Conservation (phyloP, 2,113 vertebrate genomes). For the Azemiops feae region DNA sequence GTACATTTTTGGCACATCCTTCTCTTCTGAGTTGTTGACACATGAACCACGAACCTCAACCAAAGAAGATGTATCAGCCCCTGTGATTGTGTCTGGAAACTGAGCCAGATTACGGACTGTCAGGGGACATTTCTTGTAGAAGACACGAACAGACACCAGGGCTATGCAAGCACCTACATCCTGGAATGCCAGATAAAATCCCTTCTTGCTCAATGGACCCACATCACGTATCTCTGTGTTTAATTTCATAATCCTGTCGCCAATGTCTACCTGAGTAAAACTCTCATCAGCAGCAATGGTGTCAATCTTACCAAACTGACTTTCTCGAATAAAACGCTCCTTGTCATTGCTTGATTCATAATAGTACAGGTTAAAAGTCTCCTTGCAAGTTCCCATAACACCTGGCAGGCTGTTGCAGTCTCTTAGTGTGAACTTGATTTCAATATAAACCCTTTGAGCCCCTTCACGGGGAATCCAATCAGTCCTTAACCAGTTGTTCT, state of each 20-base stretch:
- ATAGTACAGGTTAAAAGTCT: constrained; percentile 98
- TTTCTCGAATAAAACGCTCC: constrained; percentile 91
- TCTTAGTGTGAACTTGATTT: constrained; percentile 97
- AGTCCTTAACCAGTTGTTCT: constrained; percentile 98
- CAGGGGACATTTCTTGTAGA: constrained; percentile 95
- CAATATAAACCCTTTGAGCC: constrained; percentile 94
- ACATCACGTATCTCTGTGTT: constrained; percentile 96
- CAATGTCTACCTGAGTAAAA: constrained; percentile 98
- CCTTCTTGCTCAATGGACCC: constrained; percentile 84
- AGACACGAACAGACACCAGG: constrained; percentile 92
- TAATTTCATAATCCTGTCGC: constrained; percentile 97
- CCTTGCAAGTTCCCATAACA: constrained; percentile 98
- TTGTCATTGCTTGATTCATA: constrained; percentile 94
- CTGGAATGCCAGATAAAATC: constrained; percentile 98
- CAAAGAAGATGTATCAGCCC: constrained; percentile 92
- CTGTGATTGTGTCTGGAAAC: constrained; percentile 96
- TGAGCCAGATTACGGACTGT: constrained; percentile 93
- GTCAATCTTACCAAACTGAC: constrained; percentile 93
- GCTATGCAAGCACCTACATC: constrained; percentile 97
- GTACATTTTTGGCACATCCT: constrained; percentile 99
- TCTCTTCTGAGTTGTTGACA: constrained; percentile 96
- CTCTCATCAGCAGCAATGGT: constrained; percentile 97
- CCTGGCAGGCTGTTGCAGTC: constrained; percentile 98
- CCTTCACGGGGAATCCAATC: constrained; percentile 95
- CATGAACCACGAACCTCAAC: constrained; percentile 97